Conservation (phyloP, 2,113 vertebrate genomes). For the Parus major region DNA sequence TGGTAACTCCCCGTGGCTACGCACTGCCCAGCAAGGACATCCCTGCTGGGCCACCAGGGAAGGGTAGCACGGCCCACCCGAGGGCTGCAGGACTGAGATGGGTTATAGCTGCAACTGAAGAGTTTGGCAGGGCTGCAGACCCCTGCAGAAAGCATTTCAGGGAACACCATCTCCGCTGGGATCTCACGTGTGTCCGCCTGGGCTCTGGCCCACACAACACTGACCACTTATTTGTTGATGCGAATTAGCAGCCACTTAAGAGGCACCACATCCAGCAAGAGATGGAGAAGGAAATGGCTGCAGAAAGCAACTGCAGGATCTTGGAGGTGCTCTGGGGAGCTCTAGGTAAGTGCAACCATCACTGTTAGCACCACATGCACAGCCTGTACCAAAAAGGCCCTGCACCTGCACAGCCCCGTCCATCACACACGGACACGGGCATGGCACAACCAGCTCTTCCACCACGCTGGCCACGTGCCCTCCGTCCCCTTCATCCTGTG, state of each 20-base stretch:
- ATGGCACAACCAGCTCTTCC: not conserved
- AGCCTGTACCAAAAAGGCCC: rapidly evolving
- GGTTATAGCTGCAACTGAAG: not conserved
- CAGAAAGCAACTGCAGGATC: not conserved
- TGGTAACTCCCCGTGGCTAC: rapidly evolving
- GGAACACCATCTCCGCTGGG: not conserved
- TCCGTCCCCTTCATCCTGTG: not conserved
- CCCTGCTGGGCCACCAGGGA: not conserved
- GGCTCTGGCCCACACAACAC: not conserved
- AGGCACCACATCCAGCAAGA: not conserved
- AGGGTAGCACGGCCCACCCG: not conserved
- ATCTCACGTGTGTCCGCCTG: not conserved
- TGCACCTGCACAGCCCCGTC: not conserved
- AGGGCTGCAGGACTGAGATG: not conserved
- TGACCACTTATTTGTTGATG: not conserved
- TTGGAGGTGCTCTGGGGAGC: not conserved
- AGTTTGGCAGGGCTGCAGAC: not conserved
- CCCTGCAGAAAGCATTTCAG: not conserved
- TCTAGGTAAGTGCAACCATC: not conserved
- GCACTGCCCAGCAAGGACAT: not conserved
- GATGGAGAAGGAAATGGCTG: not conserved
- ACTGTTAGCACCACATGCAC: rapidly evolving
- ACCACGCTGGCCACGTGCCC: not conserved
- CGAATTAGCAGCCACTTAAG: not conserved
- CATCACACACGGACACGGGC: rapidly evolving